Percentiles rank a stretch among this genome's conserved stretches.
Conservation (phyloP, 2,113 vertebrate genomes). For the Haemorhous mexicanus region DNA sequence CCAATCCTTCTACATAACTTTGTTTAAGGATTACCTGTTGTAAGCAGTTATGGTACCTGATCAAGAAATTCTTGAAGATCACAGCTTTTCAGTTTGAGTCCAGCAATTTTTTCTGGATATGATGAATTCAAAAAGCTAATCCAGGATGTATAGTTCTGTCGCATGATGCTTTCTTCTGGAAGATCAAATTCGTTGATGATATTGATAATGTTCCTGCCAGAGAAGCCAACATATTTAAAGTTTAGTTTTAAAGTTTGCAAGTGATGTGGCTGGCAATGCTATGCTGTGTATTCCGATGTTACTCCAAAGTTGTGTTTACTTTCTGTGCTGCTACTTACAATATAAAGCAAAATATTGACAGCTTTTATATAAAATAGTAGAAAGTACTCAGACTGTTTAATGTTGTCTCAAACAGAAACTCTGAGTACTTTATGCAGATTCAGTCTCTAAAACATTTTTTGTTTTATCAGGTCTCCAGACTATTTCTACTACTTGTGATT, state of each 20-base stretch:
- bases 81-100: conserved; percentile 74
- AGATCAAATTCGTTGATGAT: conserved; percentile 84
- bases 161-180: conserved; percentile 77
- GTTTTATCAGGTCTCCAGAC: not conserved
- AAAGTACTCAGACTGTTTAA: not conserved
- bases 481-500: not conserved
- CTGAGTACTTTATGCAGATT: not conserved
- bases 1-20: not conserved
- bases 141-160: conserved; percentile 72
- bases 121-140: conserved; percentile 68
- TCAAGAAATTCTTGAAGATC: conserved; percentile 81
- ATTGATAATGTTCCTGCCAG: conserved; percentile 82
- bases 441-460: not conserved
- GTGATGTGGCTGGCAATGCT: not conserved
- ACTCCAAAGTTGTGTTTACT: not conserved
- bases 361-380: not conserved
- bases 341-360: not conserved
- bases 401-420: not conserved
- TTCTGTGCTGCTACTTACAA: not conserved
- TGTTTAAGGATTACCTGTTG: not conserved
- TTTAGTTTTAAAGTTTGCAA: not conserved
- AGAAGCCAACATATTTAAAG: not conserved
- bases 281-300: not conserved
- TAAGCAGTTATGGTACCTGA: conserved; percentile 72
- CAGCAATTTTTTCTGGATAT: conserved; percentile 47